Evolutionary conservation across 92 coral and sea anemone genomes (phyloP), one percentile per base, ranked within the genome.

Genomic region (Phenganax marumi): DNA sequence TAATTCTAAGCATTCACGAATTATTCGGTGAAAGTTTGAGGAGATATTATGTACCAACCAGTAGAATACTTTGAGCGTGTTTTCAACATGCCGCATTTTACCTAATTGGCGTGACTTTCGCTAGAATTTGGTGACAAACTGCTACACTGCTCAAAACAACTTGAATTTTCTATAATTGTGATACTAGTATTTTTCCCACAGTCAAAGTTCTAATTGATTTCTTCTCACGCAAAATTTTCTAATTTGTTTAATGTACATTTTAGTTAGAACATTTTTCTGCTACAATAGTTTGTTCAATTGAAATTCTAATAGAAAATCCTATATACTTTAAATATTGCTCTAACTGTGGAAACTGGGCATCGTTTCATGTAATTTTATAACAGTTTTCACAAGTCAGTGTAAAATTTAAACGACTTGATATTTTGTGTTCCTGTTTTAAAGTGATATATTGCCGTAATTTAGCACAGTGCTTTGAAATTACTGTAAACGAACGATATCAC

Each of bases 391-490:
- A 58, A 14, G 3, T 58, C 3, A 58, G 3, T 16, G 8, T 8
- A 58, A 18, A 58, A 64, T 6, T 12, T 13, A 64, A 33, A 33
- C 43, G 43, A 33, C 43, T 6, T 13, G 10, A 64, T 64, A 64
- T 64, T 64, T 33, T 64, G 39, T 64, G 12, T 64, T 64, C 70
- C 70, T 64, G 70, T 16, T 64, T 9, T 22, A 12, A 64, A 64
- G 10, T 9, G 70, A 64, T 64, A 24, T 64, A 64, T 64, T 64
- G 47, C 26, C 0, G 17, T 19, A 9, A 9, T 13, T 19, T 64
- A 25, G 3, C 19, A 17, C 1, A 3, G 8, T 64, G 70, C 39
- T 21, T 64, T 25, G 43, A 64, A 58, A 58, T 58, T 7, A 58
- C 16, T 7, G 6, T 58, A 5, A 16, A 8, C 0, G 23, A 16